These are phyloP conservation scores for Zosterops pallidus DNA, from an alignment of 2,113 vertebrate species.

Conservation along the genomic window DNA sequence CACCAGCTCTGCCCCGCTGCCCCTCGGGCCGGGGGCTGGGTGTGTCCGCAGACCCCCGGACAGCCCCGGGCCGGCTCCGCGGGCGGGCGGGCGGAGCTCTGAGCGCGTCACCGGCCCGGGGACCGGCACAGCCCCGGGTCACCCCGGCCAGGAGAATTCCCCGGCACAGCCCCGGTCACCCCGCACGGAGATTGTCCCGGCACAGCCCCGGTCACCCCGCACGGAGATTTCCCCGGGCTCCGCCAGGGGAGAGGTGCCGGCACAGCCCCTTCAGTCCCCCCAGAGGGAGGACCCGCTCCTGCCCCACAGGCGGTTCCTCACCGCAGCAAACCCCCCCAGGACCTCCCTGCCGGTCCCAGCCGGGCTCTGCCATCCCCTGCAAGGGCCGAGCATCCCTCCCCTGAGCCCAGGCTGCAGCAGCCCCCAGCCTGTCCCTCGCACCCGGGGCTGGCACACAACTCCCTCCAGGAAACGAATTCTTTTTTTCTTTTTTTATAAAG, in stretches of 20 bases:
- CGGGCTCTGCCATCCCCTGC: neutral
- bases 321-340: neutral
- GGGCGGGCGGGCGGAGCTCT: neutral
- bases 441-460: neutral
- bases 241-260: too few species aligned
- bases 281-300: neutral
- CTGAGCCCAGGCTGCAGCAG: neutral
- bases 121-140: neutral
- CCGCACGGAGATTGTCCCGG: neutral
- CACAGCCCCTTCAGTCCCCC: neutral
- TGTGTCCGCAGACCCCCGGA: neutral
- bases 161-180: too few species aligned
- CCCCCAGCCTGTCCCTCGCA: neutral
- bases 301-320: neutral
- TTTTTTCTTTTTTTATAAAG: neutral
- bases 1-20: neutral
- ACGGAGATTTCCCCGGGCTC: neutral
- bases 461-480: neutral
- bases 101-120: neutral
- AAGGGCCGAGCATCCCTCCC: neutral
- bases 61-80: neutral
- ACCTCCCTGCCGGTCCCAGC: neutral
- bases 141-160: neutral
- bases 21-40: neutral
- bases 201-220: neutral